Conservation (phyloP, 1,140 invertebrate genomes). For the Zaprionus africanus region DNA sequence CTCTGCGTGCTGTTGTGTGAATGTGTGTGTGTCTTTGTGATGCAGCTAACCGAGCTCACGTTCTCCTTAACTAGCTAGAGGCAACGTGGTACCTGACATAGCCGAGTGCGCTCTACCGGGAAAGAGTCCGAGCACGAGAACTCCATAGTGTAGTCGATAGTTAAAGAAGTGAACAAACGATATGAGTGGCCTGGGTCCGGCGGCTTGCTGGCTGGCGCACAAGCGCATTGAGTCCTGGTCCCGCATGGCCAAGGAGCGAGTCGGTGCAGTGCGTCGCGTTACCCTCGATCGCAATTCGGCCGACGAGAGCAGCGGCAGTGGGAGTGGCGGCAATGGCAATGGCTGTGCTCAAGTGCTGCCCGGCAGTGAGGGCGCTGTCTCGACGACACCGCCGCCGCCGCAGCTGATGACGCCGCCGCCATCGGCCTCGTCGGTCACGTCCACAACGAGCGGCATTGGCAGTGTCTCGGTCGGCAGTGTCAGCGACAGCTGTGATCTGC, state of each 20-base stretch:
- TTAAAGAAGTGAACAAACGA: conserved; percentile 3
- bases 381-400: conserved; percentile 83
- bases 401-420: conserved; percentile 83
- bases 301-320: conserved; percentile 71
- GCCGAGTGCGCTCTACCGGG: neutral
- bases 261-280: conserved; percentile 86
- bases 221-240: conserved; percentile 90
- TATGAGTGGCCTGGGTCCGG: conserved; percentile 88
- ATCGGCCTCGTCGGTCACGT: conserved; percentile 80
- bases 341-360: conserved; percentile 48
- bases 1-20: neutral
- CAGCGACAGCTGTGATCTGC: conserved; percentile 82
- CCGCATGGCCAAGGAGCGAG: conserved; percentile 87
- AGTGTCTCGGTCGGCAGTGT: conserved; percentile 79
- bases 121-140: neutral
- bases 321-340: conserved; percentile 48
- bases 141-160: conserved; percentile 6
- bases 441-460: conserved; percentile 82
- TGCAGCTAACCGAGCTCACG: conserved; percentile 1
- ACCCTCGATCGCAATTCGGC: conserved; percentile 87
- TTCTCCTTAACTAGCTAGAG: neutral
- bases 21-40: neutral
- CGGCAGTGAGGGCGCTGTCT: conserved; percentile 32
- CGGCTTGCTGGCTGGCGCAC: conserved; percentile 89
- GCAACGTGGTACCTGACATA: neutral